Conservation (phyloP, 2,797 vertebrate genomes). For the Moxostoma hubbsi region DNA sequence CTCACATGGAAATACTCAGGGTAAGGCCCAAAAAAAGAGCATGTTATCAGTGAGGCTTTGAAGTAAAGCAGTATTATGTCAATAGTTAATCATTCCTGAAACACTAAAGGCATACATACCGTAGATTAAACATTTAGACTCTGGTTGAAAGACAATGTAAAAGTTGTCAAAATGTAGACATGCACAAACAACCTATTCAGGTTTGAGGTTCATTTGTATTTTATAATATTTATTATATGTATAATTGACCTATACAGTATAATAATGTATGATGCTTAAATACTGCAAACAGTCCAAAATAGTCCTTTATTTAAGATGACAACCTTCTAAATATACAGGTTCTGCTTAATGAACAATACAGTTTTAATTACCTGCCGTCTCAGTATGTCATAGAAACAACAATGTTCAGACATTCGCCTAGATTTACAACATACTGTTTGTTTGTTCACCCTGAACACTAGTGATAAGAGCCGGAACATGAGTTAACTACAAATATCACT, state of each 20-base stretch:
- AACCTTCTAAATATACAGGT: neutral
- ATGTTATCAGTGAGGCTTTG: neutral
- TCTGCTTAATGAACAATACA: neutral
- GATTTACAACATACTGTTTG: conserved; percentile 70
- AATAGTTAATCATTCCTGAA: neutral
- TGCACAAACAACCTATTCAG: too few relatives aligned
- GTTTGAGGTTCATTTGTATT: too few relatives aligned
- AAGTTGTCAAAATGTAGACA: too few relatives aligned
- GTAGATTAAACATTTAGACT: too few relatives aligned
- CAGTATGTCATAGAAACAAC: conserved; percentile 1
- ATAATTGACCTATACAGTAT: too few relatives aligned
- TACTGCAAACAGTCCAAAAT: too few relatives aligned
- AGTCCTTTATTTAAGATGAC: too few relatives aligned
- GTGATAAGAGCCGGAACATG: conserved; percentile 72
- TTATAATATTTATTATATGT: too few relatives aligned
- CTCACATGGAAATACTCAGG: neutral
- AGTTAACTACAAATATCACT: conserved; percentile 65
- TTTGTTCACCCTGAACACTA: conserved; percentile 78
- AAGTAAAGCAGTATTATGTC: neutral
- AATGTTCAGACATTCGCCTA: conserved; percentile 48
- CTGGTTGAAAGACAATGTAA: too few relatives aligned
- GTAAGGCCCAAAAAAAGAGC: neutral
- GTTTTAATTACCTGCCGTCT: neutral
- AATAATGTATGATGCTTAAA: too few relatives aligned
- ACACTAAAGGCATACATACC: neutral